phyloP scores from a whole-genome alignment of 2,888 invertebrate genomes.

The Archips xylosteana region DNA sequence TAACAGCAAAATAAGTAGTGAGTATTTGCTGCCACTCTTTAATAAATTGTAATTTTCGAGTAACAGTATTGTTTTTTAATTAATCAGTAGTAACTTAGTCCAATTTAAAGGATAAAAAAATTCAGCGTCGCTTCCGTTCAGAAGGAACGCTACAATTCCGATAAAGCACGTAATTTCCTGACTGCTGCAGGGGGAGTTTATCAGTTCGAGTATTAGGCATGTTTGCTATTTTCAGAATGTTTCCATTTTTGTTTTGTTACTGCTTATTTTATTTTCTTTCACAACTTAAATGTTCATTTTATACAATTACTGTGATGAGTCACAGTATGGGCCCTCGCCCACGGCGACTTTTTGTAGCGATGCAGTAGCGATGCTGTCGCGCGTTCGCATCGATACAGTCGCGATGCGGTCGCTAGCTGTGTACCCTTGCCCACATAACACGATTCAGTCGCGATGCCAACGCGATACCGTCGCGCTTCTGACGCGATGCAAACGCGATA shows the following conservation, averaged over 20 bases:
- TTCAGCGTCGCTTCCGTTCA: slow-evolving; percentile 25
- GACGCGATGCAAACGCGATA: no score
- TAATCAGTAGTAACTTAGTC: slow-evolving; percentile 17
- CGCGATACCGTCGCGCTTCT: no score
- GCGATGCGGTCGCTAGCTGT: no score
- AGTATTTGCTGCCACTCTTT: no score
- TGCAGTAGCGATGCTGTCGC: no score
- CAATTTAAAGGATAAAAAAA: slow-evolving; percentile 30
- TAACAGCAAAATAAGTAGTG: no score
- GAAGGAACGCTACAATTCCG: slow-evolving; percentile 38
- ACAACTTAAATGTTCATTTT: neutral
- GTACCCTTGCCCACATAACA: no score
- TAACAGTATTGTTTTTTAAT: neutral
- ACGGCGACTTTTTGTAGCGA: no score
- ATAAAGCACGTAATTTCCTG: slow-evolving; percentile 43
- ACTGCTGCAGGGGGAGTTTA: slow-evolving; percentile 31
- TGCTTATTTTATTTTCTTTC: neutral
- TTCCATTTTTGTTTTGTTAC: slow-evolving; percentile 1
- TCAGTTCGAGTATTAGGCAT: slow-evolving; percentile 23
- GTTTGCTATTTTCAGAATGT: slow-evolving; percentile 10
- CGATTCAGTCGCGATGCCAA: no score
- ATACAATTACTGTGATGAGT: neutral
- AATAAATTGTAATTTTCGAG: no score
- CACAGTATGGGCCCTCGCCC: no score
- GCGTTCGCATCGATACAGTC: no score